Evolutionary conservation across 2,113 vertebrate species (phyloP).

Genomic region (Pycnonotus jocosus): DNA sequence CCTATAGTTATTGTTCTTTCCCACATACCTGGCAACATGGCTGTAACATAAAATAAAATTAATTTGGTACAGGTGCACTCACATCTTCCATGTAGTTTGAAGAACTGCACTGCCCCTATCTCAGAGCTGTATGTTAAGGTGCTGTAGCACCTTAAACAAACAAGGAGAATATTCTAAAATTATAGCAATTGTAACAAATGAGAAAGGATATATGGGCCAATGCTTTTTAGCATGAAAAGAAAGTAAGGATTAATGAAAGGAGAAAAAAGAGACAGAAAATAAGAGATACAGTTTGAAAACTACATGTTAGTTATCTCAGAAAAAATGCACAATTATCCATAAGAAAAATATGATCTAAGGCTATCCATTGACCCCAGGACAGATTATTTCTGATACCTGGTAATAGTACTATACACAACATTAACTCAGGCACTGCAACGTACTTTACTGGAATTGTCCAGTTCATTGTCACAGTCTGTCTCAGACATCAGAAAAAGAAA

Average conservation of each 20-base stretch:
- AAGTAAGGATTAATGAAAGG: neutral
- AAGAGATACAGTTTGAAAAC: neutral
- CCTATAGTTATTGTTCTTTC: slow-evolving; percentile 91
- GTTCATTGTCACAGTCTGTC: neutral
- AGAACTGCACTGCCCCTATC: neutral
- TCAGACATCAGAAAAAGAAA: neutral
- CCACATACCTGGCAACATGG: slow-evolving; percentile 95
- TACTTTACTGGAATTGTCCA: neutral
- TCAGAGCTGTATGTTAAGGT: neutral
- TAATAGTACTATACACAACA: neutral
- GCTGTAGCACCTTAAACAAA: neutral
- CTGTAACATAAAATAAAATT: slow-evolving; percentile 64
- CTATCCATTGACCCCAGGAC: neutral
- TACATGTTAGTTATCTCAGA: neutral
- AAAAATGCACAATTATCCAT: neutral
- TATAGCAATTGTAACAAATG: neutral
- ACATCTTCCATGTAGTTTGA: neutral
- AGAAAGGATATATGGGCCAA: neutral
- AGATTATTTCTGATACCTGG: neutral
- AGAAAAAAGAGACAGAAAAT: neutral
- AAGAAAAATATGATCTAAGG: neutral
- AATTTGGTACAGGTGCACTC: neutral
- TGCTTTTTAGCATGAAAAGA: neutral
- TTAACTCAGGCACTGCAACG: neutral
- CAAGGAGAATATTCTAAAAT: neutral